Base-by-base conservation (phyloP, 2,888 invertebrate species). In the Petrophora chlorosata region DNA sequence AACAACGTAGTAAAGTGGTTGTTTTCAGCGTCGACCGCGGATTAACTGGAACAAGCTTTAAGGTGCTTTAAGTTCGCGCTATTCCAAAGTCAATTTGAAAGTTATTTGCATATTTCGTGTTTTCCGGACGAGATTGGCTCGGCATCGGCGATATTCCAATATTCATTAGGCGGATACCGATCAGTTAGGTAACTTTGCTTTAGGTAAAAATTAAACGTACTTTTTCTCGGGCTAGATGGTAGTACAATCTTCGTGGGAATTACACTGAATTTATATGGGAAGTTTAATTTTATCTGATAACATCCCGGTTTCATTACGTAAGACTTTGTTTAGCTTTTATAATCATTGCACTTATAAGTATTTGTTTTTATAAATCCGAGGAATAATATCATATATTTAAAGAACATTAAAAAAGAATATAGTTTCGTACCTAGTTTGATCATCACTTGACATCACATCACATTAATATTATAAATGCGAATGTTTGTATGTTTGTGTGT, bases 21-120 rank as follows among this genome's bases (percentile, higher is more conserved):
- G 53, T 56, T 59, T 54, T 54, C 50, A 44, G 9, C 48, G 30
- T 38, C 47, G 14, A 44, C 50, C 53, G 38, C 47, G 58, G 52
- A 56, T 56, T 56, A 61, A 47, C 50, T 43, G 19, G 46, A 56
- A 53, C 53, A 58, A 54, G 55, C 48, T 56, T 23, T 16, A 56
- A 57, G 55, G 53, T 45, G 56, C 51, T 53, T 38, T 44, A 65
- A 63, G 59, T 71, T 60, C 47, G 53, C 44, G 65, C 63, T 59
- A 69, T 71, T 72, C 64, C 70, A 57, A 74, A 81, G 78, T 75
- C 72, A 77, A 81, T 82, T 79, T 79, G 71, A 75, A 79, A 79
- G 70, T 70, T 70, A 79, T 82, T 82, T 77, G 75, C 81, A 82
- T 82, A 80, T 79, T 81, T 76, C 69, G 70, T 76, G 70, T 76